Evolutionary conservation across 2,888 invertebrate genomes (phyloP).

Genomic region (Andrena minutula): DNA sequence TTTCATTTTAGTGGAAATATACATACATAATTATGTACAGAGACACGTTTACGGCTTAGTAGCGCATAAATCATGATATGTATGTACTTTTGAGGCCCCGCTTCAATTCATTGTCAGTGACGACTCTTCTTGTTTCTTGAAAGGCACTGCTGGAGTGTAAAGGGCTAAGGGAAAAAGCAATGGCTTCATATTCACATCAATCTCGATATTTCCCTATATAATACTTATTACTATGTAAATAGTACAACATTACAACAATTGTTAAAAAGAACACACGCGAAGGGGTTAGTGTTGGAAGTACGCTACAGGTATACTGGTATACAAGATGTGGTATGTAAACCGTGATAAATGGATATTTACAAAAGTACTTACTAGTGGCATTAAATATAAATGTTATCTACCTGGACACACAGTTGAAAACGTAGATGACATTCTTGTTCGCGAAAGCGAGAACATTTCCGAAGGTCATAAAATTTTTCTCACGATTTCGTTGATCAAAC

Average conservation of each 20-base stretch:
- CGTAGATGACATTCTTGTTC: background rate
- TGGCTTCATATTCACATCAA: slow-evolving; percentile 18
- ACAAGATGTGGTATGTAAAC: background rate
- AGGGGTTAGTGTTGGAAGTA: slow-evolving; percentile 11
- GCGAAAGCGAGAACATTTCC: background rate
- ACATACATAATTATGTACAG: no score
- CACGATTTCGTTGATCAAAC: background rate
- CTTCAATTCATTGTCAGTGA: no score
- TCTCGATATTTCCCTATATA: slow-evolving; percentile 11
- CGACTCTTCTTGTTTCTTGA: no score
- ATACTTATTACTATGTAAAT: slow-evolving; percentile 33
- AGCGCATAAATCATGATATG: no score
- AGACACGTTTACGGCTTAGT: no score
- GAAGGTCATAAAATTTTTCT: background rate
- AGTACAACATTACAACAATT: slow-evolving; percentile 20
- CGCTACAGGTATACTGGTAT: slow-evolving; percentile 27
- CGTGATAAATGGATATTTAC: no score
- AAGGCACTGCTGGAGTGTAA: no score
- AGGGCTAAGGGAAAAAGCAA: slow-evolving; percentile 12
- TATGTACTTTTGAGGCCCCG: no score
- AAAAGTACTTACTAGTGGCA: no score
- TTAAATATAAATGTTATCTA: no score
- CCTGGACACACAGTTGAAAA: background rate
- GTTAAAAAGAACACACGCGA: slow-evolving; percentile 14
- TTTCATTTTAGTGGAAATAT: no score